Base-by-base conservation (phyloP, 2,113 vertebrate genomes). In the Spea bombifrons region DNA sequence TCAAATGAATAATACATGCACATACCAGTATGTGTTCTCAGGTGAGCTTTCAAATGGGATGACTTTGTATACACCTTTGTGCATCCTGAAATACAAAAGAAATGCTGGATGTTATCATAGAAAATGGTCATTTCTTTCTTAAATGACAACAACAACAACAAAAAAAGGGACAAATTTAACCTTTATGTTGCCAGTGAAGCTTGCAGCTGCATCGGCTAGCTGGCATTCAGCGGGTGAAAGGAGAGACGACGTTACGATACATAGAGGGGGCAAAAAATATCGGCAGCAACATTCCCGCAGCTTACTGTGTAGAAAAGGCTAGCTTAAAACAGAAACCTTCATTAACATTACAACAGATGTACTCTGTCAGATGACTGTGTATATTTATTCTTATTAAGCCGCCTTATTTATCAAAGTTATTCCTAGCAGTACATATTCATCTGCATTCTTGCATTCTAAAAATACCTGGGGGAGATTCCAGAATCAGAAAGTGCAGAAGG, bases 61-160 rank as follows among this genome's bases (percentile, higher is more conserved):
- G 96, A 98, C 90, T 99, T 99, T 79, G 97, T 99, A 91, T 99
- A 99, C 63, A 99, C 97, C 89, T 98, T 99, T 66, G 93, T 95
- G 88, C 97, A 99, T 59, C 96, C 97, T 99, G 82, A 82, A 85
- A 88, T 79, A 83, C 86, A 83, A 82, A 84, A 69, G 66, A 68
- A 67, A 81, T 43, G 80, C 81, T 53, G 17, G 16, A 46, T 16
- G 66, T 59, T 80, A 73, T 13, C 44, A 78, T n/a, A 4, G 63
- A n/a, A 45, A 64, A 9, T 47, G 16, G 16, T 46, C 52, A 79
- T 52, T 78, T 72, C 7, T 66, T 44, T 45, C 16, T 12, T 5
- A 68, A 73, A 65, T 13, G 30, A 30, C 30, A 30, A 30, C 30
- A 30, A 30, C 7, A 47, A 50, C 9, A 76, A 49, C 6, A 55